Base-by-base conservation (phyloP, 2,888 invertebrate species). In the Clostera curtula region DNA sequence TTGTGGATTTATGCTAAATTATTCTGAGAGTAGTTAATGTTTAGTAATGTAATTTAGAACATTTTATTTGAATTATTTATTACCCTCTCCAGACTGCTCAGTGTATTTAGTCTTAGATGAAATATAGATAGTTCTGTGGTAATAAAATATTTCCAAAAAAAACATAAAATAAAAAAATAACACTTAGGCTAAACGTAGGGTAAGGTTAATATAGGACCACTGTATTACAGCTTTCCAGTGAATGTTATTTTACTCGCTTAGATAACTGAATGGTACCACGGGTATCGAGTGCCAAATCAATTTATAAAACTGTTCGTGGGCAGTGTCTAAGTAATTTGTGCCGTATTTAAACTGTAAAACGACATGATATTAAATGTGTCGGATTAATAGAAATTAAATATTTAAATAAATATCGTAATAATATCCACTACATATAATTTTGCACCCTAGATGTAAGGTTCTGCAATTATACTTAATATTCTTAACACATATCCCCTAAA, bases 71-170 rank as follows among this genome's bases (percentile, higher is more conserved):
- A 60, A 66, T 70, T 68, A 70, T 68, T 73, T 57, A 76, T 71
- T 54, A 63, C 83, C 80, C 82, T 82, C 82, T 82, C 83, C 75
- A 67, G 79, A 80, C 76, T 79, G 80, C 79, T 77, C 77, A 73
- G 70, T 64, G 65, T 77, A 70, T 63, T 73, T 79, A 79, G 74
- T 60, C 46, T 63, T 82, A 80, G 79, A 65, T 70, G 49, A 56
- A 66, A 56, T 73, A 67, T 75, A 64, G 64, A 62, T 70, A 75
- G 72, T 68, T 62, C 66, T 68, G 69, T 70, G 68, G 69, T 80
- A 76, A 72, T 69, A 62, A 49, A 71, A 62, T 68, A 71, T 74
- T 75, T 73, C 69, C 68, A 65, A 69, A 76, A 70, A 73, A 71
- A 65, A 49, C 33, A 38, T 56, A 69, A 74, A 72, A 23, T 10